phyloP scores from a whole-genome alignment of 2,797 vertebrate genomes.

The Poeciliopsis gracilis region DNA sequence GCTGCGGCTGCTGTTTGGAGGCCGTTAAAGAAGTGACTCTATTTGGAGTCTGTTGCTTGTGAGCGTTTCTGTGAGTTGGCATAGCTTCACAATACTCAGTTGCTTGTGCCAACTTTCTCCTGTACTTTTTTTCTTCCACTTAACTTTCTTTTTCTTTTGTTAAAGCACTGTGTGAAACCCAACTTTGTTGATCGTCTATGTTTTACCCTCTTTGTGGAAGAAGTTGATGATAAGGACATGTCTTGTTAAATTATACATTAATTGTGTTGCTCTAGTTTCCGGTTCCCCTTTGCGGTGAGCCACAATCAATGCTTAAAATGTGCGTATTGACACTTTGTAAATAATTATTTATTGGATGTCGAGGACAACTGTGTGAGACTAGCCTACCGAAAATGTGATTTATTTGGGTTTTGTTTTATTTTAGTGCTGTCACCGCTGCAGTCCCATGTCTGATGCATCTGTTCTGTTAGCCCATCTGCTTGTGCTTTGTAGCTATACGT shows the following conservation, averaged over 20 bases:
- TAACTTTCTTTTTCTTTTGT: neutral
- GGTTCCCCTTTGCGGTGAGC: neutral
- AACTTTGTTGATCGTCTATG: neutral
- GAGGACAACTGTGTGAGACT: constrained; percentile 3
- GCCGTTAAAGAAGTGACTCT: neutral
- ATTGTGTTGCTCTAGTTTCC: neutral
- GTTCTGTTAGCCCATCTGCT: constrained; percentile 71
- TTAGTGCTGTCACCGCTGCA: constrained; percentile 17
- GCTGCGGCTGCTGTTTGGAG: neutral
- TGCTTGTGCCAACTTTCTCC: neutral
- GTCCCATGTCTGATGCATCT: constrained; percentile 53
- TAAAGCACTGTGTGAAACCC: neutral
- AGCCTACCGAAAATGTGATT: constrained; percentile 10
- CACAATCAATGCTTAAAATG: neutral
- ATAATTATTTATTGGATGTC: neutral
- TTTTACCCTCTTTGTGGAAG: neutral
- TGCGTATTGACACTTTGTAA: neutral
- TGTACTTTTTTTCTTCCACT: neutral
- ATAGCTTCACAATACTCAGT: neutral
- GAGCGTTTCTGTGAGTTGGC: neutral
- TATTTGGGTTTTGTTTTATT: constrained; percentile 32
- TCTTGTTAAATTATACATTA: neutral
- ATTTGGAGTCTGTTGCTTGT: neutral
- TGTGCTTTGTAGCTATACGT: constrained; percentile 57
- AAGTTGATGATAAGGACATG: neutral